Base-by-base conservation (phyloP, 2,113 vertebrate genomes). In the Sinocyclocheilus maitianheensis region DNA sequence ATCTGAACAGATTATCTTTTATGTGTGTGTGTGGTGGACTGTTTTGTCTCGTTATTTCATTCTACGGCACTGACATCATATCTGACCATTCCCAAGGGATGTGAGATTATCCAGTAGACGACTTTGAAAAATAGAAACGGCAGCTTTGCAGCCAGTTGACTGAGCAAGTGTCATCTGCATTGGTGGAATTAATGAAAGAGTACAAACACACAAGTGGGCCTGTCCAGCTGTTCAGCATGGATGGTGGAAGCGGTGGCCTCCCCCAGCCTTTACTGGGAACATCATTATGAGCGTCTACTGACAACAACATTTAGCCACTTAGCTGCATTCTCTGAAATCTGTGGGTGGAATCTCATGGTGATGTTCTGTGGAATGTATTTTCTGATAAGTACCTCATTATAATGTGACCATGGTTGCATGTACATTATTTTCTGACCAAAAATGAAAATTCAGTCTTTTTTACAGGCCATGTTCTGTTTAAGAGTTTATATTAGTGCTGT, bases 141-240 rank as follows among this genome's bases (percentile, higher is more conserved):
- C 22, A 62, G 26, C 53, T 53, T 40, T 10, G 16, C 34, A 62
- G 30, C 72, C 24, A 40, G 82, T 82, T 30, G 40, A 78, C 67
- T 81, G 60, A 69, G 20, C 77, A 84, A 86, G 77, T 80, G 81
- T 80, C 72, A 20, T 48, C 8, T 58, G 37, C 85, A 86, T 67
- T 81, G 62, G 60, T 88, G 9, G 34, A 81, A 84, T 88, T 55
- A 80, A 84, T 83, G n/a, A 26, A 85, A 46, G n/a, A 5, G 48
- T 30, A 24, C 53, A 43, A 80, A 65, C 24, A 51, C 60, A 78
- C 48, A 87, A 77, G 55, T 84, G 69, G 77, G 82, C 62, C 30
- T 89, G 88, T 77, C 82, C 85, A 87, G 85, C 85, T 89, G 85
- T 87, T 81, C 51, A 3, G 14, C 75, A 43, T 58, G 40, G 80